phyloP scores from a whole-genome alignment of 92 coral and sea anemone genomes.

The Virgularia gustaviana region DNA sequence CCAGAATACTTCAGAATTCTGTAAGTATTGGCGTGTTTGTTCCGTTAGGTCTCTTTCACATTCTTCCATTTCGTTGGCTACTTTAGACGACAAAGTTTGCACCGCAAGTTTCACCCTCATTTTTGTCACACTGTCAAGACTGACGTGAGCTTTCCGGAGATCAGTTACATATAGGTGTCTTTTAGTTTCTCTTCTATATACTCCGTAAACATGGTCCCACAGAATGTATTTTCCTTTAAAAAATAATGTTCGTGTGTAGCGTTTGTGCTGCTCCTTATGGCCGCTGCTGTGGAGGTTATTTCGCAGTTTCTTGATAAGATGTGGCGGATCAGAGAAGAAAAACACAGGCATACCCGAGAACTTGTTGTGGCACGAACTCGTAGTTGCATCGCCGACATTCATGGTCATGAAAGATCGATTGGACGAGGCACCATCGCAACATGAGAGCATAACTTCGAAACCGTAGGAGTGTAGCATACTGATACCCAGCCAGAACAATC shows the following conservation, averaged over 20 bases:
- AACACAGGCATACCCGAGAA: conserved; percentile 30
- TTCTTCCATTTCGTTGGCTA: conserved; percentile 38
- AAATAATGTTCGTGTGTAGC: conserved; percentile 17
- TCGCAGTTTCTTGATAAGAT: conserved; percentile 28
- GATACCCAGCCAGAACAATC: conserved; percentile 26
- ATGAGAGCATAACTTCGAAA: conserved; percentile 34
- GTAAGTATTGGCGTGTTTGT: conserved; percentile 37
- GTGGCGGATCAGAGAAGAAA: conserved; percentile 35
- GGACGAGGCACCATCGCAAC: conserved; percentile 42
- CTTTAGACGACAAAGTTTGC: conserved; percentile 30
- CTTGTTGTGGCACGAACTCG: neutral
- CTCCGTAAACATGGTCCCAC: conserved; percentile 38
- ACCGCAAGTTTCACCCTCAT: conserved; percentile 41
- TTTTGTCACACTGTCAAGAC: conserved; percentile 37
- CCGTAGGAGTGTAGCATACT: conserved; percentile 35
- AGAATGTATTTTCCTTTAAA: conserved; percentile 15
- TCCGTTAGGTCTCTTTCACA: conserved; percentile 36
- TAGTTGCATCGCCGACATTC: neutral
- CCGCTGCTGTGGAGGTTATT: conserved; percentile 27
- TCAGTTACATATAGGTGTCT: conserved; percentile 33
- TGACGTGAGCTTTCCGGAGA: conserved; percentile 27
- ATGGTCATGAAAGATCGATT: conserved; percentile 28
- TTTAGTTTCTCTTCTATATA: conserved; percentile 6
- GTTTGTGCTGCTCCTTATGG: conserved; percentile 21
- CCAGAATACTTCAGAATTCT: conserved; percentile 21